These are phyloP conservation scores for Fringilla coelebs DNA, from an alignment of 2,797 vertebrate species.

Conservation along the genomic window DNA sequence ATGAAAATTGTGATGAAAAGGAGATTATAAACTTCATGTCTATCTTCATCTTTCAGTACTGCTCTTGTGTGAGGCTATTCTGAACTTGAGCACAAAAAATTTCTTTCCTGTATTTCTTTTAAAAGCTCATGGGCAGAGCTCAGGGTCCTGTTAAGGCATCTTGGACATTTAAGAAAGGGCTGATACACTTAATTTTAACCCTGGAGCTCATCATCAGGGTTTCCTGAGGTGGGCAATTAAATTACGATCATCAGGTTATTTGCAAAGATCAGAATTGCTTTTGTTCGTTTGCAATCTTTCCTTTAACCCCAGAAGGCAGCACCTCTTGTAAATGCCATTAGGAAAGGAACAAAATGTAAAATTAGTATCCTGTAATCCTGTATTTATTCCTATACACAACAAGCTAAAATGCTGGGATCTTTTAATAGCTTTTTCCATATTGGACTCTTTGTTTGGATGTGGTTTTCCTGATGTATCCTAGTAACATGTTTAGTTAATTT, in stretches of 20 bases:
- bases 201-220: neutral
- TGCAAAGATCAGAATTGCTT: neutral
- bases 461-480: constrained; percentile 64
- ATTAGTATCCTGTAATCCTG: neutral
- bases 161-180: neutral
- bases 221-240: neutral
- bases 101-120: neutral
- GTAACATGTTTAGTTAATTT: constrained; percentile 62
- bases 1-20: neutral
- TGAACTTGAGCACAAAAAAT: neutral
- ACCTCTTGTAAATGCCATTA: neutral
- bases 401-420: neutral
- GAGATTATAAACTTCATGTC: neutral
- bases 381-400: neutral
- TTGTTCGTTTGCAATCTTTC: neutral
- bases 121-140: neutral
- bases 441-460: constrained; percentile 53
- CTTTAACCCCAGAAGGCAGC: neutral
- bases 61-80: neutral
- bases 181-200: neutral
- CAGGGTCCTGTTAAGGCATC: neutral
- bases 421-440: constrained; percentile 50
- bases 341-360: neutral
- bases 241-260: fast-evolving
- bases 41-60: neutral